Conservation (phyloP, 2,888 invertebrate species). For the Frankliniella fusca region DNA sequence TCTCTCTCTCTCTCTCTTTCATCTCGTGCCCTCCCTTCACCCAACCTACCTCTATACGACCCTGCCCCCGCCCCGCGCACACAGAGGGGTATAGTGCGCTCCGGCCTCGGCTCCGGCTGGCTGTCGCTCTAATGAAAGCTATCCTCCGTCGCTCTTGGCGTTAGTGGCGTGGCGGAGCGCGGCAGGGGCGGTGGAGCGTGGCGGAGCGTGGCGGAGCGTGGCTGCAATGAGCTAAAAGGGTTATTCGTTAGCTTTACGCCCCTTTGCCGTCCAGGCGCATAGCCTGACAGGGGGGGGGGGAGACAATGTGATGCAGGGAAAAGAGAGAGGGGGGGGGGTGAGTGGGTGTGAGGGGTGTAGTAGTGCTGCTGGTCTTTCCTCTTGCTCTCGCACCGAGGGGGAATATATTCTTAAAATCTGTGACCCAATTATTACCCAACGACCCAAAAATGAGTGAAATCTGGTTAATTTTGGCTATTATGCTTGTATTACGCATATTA, state of each 20-base stretch:
- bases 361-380: too few relatives aligned
- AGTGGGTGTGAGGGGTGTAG: neutral
- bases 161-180: neutral
- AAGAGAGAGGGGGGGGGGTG: neutral
- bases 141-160: neutral
- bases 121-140: neutral
- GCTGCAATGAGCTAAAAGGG: constrained; percentile 4
- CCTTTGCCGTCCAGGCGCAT: neutral
- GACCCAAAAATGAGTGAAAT: too few relatives aligned
- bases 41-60: neutral
- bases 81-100: neutral
- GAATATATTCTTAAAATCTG: too few relatives aligned
- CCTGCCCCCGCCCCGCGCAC: neutral
- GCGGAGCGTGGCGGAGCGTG: neutral
- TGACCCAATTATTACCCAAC: too few relatives aligned
- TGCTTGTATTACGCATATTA: too few relatives aligned
- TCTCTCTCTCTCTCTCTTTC: too few relatives aligned
- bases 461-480: too few relatives aligned
- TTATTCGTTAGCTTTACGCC: constrained; percentile 5
- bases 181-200: neutral
- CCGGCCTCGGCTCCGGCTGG: neutral
- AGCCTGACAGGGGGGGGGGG: neutral
- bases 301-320: neutral
- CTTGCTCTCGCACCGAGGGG: too few relatives aligned
- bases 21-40: too few relatives aligned